Evolutionary conservation across 1,140 invertebrate genomes (phyloP), one percentile per base, ranked within the genome.

Genomic region (Plectrocnemia conspersa): DNA sequence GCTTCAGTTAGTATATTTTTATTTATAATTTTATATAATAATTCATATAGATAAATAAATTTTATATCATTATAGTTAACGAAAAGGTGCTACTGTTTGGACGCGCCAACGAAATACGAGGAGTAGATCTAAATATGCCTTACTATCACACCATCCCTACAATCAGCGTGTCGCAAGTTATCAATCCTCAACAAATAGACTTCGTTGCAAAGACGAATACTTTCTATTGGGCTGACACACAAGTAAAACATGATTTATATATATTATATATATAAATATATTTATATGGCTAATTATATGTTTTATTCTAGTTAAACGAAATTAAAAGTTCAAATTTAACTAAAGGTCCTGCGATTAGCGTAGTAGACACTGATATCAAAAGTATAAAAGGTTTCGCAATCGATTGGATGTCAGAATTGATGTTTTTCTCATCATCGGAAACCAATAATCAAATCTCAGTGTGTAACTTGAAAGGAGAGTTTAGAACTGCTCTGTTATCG

Each of bases 221-320:
- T 27, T 77, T 93, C 22, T 91, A 84, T 73, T 93, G 89, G 89
- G 80, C 83, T 4, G 89, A 92, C 68, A 74, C 77, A 18, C 81
- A 85, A 58, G 72, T 78, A 49, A 58, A 18, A 16, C 52, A 44
- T 9, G 29, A 18, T 54, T 25, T 54, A 16, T 38, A 27, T 29
- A 13, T 29, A 29, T 29, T 29, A 9, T 29, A 7, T 32, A 32
- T 32, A n/a, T 32, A 9, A 32, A 32, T n/a, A 7, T 7, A 9
- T 7, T 32, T 32, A n/a, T 7, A n/a, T 32, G 7, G 27, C 27
- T 32, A 7, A n/a, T 7, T 9, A 32, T 32, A 32, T 7, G 27
- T 32, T 32, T 35, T 23, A 25, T 57, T 54, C 0, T 40, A 72
- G 68, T 70, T 75, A 35, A 86, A 85, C 66, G 86, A 90, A 68